Evolutionary conservation across 1,140 invertebrate species (phyloP), one percentile per base, ranked within the genome.

Genomic region (Neomicropteryx cornuta): DNA sequence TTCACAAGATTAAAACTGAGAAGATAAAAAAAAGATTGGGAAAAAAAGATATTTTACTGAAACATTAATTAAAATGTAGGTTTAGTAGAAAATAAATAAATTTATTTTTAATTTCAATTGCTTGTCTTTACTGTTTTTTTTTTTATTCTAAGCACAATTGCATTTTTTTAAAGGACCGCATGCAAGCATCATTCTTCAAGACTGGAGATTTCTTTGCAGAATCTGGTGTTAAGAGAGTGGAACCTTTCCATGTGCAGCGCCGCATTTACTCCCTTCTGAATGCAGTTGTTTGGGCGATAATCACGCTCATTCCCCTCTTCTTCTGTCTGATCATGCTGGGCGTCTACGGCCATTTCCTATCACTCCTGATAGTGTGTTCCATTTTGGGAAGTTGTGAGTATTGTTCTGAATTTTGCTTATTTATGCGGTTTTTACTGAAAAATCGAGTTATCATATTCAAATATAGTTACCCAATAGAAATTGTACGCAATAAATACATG

Each of bases 131-230:
- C n/a, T n/a, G n/a, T n/a, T n/a, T n/a, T n/a, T n/a, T n/a, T n/a
- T n/a, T 29, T 33, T n/a, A 18, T 13, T 19, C 37, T n/a, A 33
- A 31, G 17, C 30, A 19, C 16, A 30, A 35, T 11, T 5, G 18
- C 21, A 60, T 56, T 38, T 34, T 47, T 45, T 71, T 67, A 22
- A 61, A 86, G 79, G 86, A 90, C 62, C 73, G 76, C 58, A 71
- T 89, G 64, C 72, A 79, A 49, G 83, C 87, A 23, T 87, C 85
- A 50, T 90, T 88, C 55, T 50, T 78, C 19, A 71, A 82, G 50
- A 86, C 82, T n/a, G 84, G 85, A 16, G 81, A 85, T 61, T 90
- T 85, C 58, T 88, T 87, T 51, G 60, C 70, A 32, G 75, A 76
- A 10, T 86, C 83, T 13, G 82, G 81, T 3, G 70, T 86, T 3